Evolutionary conservation across 2,797 vertebrate genomes (phyloP).

Genomic region (Bradypodion pumilum): DNA sequence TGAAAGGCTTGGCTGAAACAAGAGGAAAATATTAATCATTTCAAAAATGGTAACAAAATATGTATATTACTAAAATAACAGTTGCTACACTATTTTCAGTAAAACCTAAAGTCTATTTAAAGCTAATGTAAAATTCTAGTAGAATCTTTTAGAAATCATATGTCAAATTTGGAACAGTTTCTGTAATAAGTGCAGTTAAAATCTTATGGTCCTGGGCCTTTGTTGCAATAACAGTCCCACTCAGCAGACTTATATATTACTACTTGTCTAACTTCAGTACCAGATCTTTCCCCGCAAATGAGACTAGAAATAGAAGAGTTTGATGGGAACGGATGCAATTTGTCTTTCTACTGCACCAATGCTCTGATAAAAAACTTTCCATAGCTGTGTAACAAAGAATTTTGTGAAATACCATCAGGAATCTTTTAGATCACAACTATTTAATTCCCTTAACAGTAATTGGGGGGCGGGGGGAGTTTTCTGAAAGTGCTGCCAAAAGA

Average conservation of each 20-base stretch:
- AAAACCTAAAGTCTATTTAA: background rate
- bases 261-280: background rate
- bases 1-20: slow-evolving; percentile 93
- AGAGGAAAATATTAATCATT: slow-evolving; percentile 57
- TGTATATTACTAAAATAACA: slow-evolving; percentile 4
- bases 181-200: background rate
- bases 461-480: background rate
- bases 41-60: slow-evolving; percentile 23
- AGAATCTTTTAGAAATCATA: background rate
- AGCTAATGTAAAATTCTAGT: slow-evolving; percentile 17
- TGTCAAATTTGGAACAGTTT: background rate
- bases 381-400: background rate
- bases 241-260: background rate
- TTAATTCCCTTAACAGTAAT: background rate
- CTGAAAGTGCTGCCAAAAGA: background rate
- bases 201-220: background rate
- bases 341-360: background rate
- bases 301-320: background rate
- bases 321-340: background rate
- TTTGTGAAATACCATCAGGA: background rate
- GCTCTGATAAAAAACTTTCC: background rate
- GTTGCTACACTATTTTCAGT: background rate
- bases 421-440: too few relatives aligned
- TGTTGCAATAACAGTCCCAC: slow-evolving; percentile 1
- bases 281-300: background rate